Conservation (phyloP, 1,140 invertebrate genomes). For the Charaxes varanes region DNA sequence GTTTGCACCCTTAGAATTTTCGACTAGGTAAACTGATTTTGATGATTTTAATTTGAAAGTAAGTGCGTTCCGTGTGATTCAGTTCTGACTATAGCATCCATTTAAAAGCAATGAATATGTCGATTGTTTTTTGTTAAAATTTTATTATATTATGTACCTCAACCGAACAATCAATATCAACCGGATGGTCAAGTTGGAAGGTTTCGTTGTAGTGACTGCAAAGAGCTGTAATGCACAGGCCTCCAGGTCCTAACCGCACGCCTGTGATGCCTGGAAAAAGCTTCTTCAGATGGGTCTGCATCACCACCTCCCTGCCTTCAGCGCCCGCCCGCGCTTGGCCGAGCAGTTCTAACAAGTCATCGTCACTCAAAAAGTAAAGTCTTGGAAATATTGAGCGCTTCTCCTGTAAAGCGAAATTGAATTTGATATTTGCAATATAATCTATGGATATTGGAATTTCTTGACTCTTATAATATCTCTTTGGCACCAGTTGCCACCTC, state of each 20-base stretch:
- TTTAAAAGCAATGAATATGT: no score
- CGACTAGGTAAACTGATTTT: no score
- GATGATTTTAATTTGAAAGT: no score
- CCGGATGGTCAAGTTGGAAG: constrained; percentile 84
- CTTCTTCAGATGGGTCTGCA: constrained; percentile 96
- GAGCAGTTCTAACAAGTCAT: constrained; percentile 94
- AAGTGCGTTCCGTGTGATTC: no score
- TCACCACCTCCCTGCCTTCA: constrained; percentile 85
- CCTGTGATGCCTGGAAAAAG: constrained; percentile 88
- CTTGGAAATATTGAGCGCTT: constrained; percentile 95
- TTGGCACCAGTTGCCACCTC: no score
- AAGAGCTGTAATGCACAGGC: constrained; percentile 56
- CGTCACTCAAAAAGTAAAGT: constrained; percentile 97
- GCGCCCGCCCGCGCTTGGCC: constrained; percentile 81
- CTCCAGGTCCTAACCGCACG: constrained; percentile 54
- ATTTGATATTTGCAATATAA: not conserved
- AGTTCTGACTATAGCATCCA: no score
- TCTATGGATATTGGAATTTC: not conserved
- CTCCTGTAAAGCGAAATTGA: constrained; percentile 77
- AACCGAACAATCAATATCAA: constrained; percentile 87
- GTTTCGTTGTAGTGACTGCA: constrained; percentile 88
- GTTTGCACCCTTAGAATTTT: no score
- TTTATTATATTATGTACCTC: constrained; percentile 86
- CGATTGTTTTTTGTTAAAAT: no score
- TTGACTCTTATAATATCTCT: no score